Base-by-base conservation (phyloP, 2,888 invertebrate species). In the Dioctria rufipes region DNA sequence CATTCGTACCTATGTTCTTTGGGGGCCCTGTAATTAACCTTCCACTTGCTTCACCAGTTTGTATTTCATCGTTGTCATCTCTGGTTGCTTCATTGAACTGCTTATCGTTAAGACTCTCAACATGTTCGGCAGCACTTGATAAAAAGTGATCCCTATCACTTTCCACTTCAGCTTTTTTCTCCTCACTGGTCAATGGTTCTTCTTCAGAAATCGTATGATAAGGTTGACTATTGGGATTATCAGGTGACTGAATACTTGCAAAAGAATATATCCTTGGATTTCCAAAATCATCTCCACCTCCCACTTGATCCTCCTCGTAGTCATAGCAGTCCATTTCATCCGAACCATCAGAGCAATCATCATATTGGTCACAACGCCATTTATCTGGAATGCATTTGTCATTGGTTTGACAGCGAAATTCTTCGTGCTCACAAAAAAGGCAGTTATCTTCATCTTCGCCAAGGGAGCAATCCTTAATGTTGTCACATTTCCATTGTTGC, bases 261-360 rank as follows among this genome's bases (percentile, higher is more conserved):
- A 87, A 88, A 13, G 88, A 86, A 81, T 87, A 88, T 9, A 87
- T 84, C 42, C 88, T 84, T 0, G 88, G 87, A 83, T 86, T 87
- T 4, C 86, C 25, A n/a, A 58, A 54, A 43, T 80, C 80, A 11
- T 77, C 80, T 13, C 71, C 84, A 78, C 86, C 85, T 6, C 86
- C 78, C 39, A 86, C 86, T 0, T 85, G 85, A 75, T 87, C 86
- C 6, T 83, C 83, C 2, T 87, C 88, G 39, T 86, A 86, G 0
- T 87, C 87, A 49, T 86, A 86, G 84, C 93, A 94, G 61, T 90
- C 88, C 2, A 87, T 86, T 85, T 94, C 93, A 83, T 93, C 93
- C 43, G 93, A 92, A 0, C 91, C 92, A 82, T 90, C 91, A 4
- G 90, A 88, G 83, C 94, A 94, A 85, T 94, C 93, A 1, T 87